A percentile compares a stretch with the other conserved stretches of the same genome.
Conservation (phyloP, 2,113 vertebrate genomes). For the Herpailurus yagouaroundi region DNA sequence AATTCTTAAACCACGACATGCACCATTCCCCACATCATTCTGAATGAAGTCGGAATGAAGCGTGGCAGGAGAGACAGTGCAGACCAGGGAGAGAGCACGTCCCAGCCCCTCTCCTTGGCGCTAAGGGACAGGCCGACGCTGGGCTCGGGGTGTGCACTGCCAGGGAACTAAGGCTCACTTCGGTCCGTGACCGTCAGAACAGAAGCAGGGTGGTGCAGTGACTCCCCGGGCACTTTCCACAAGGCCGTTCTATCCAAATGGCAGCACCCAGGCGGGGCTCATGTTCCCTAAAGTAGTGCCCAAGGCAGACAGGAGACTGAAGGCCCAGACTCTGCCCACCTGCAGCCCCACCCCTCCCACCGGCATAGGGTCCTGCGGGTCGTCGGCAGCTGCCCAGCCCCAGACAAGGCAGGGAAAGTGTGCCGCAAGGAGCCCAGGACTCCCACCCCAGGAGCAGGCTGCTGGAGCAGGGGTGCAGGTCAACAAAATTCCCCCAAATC, state of each 20-base stretch:
- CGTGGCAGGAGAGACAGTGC: neutral
- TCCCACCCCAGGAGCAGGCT: neutral
- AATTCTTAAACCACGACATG: constrained; percentile 44
- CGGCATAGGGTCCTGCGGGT: neutral
- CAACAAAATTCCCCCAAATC: neutral
- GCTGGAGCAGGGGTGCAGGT: neutral
- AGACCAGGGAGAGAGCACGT: neutral
- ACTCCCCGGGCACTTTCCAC: neutral
- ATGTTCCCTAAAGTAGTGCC: neutral
- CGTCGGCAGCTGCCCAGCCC: neutral
- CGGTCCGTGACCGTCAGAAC: neutral
- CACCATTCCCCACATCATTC: neutral
- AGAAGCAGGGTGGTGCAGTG: neutral
- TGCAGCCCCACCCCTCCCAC: neutral
- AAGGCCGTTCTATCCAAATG: neutral
- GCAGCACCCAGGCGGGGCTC: neutral
- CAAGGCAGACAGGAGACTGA: neutral
- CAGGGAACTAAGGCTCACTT: neutral
- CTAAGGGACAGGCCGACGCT: neutral
- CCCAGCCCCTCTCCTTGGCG: neutral
- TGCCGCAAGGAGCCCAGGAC: neutral
- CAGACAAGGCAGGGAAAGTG: neutral
- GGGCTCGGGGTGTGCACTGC: neutral
- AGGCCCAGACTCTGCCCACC: neutral
- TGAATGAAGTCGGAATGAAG: neutral